Evolutionary conservation across 2,113 vertebrate species (phyloP).

Genomic region (Pterocles orientalis): DNA sequence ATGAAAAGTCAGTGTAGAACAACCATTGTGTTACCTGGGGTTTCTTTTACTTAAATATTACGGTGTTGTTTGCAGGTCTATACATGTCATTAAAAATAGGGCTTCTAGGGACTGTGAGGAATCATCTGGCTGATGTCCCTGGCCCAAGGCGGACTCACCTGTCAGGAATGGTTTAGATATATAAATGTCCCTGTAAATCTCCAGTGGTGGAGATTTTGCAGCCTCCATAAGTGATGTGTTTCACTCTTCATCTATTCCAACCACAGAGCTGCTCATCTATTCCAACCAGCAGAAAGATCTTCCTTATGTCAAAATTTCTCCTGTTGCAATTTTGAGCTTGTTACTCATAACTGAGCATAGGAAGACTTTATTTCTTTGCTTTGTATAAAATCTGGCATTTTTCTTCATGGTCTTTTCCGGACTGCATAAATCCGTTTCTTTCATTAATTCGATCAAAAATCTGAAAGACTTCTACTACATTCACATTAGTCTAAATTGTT

Average conservation of each 20-base stretch:
- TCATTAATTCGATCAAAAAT: not conserved
- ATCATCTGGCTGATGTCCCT: not conserved
- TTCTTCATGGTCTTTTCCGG: not conserved
- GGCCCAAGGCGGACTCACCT: not conserved
- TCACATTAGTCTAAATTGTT: not conserved
- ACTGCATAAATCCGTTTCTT: not conserved
- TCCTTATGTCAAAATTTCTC: not conserved
- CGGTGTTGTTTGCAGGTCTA: not conserved
- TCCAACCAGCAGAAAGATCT: not conserved
- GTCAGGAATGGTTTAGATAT: not conserved
- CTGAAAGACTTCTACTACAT: not conserved
- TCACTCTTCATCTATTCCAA: not conserved
- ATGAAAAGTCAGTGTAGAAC: not conserved
- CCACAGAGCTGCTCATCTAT: not conserved
- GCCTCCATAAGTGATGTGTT: not conserved
- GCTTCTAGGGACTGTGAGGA: not conserved
- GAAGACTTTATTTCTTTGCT: not conserved
- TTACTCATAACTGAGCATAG: not conserved
- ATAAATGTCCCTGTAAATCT: not conserved
- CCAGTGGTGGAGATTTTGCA: not conserved
- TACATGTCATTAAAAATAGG: not conserved
- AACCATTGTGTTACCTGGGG: not conserved
- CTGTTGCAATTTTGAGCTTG: not conserved
- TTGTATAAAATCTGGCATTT: not conserved
- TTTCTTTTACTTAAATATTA: not conserved